Base-by-base conservation (phyloP, 1,140 invertebrate species). In the Drosophila nebulosa region DNA sequence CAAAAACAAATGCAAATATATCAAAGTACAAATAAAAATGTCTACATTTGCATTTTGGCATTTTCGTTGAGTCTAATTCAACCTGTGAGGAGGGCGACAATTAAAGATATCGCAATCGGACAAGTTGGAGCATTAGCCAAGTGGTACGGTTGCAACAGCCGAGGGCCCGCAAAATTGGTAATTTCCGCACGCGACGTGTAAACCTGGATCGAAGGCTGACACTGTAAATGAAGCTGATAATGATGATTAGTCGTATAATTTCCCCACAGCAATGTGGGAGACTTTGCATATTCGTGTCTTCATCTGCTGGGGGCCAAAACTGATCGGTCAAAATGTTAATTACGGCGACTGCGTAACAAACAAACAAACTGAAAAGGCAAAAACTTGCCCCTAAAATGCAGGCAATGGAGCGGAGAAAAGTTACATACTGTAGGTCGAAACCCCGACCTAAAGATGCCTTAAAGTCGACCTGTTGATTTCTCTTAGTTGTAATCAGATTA, bases 321-420 rank as follows among this genome's bases (percentile, higher is more conserved):
- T 77, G 68, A 75, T 66, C 56, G 50, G n/a, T 27, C 67, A 53
- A 27, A 60, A 56, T 59, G 21, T 36, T 64, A 63, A 83, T 72
- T 67, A 50, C 59, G 64, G 55, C 53, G 83, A 86, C 83, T 88
- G 78, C 81, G 84, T 86, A 86, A 86, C 81, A 67, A 69, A 36
- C 39, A 39, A 60, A 58, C 18, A 18, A 46, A 14, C 16, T 16
- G 14, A 42, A 42, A 14, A 42, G 16, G 16, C 14, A 78, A 70
- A 66, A 46, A 77, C 69, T 77, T 81, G 78, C 83, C 85, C 75
- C 81, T 63, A 18, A 42, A 51, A 35, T 75, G 64, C 73, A 76
- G 58, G 74, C 73, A 75, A 53, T 76, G 73, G 64, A 76, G 65
- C 73, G 76, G 55, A 75, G 61, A 62, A 66, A 59, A 9, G 39